phyloP scores from a whole-genome alignment of 1,140 invertebrate genomes.

The Pseudomyrmex cubaensis region DNA sequence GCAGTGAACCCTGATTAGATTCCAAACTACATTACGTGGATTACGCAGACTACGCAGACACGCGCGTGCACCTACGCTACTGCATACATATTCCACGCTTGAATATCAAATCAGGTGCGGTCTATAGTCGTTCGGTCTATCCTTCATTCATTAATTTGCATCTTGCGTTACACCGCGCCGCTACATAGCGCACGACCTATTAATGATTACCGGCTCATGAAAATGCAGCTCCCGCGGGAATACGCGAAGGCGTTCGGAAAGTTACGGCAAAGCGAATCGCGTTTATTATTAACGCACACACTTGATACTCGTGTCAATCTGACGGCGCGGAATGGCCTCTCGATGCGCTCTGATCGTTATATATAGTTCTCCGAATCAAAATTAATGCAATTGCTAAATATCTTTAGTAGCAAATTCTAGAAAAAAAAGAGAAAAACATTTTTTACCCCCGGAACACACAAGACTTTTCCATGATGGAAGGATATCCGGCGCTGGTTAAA shows the following conservation, averaged over 20 bases:
- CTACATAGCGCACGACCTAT: slow-evolving; percentile 49
- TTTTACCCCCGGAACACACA: neutral
- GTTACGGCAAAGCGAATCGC: slow-evolving; percentile 42
- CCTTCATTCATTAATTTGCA: slow-evolving; percentile 57
- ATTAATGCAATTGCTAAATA: slow-evolving; percentile 17
- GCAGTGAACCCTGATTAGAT: slow-evolving; percentile 60
- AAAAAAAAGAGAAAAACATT: neutral
- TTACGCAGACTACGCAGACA: slow-evolving; percentile 34
- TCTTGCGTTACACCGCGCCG: slow-evolving; percentile 46
- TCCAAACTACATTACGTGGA: slow-evolving; percentile 48
- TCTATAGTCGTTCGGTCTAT: slow-evolving; percentile 43
- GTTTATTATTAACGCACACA: slow-evolving; percentile 45
- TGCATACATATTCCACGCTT: slow-evolving; percentile 44
- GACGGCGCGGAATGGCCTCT: neutral
- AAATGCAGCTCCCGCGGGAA: slow-evolving; percentile 44
- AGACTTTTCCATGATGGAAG: neutral
- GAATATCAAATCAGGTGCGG: slow-evolving; percentile 55
- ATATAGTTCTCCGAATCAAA: slow-evolving; percentile 1
- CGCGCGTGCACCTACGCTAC: slow-evolving; percentile 10
- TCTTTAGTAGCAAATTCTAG: neutral
- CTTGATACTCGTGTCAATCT: slow-evolving; percentile 37
- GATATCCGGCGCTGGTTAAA: slow-evolving; percentile 48
- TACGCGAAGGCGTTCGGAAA: slow-evolving; percentile 37
- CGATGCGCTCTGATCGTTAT: neutral
- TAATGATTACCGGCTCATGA: slow-evolving; percentile 59